phyloP scores from a whole-genome alignment of 2,797 vertebrate genomes.

The Argentina silus region DNA sequence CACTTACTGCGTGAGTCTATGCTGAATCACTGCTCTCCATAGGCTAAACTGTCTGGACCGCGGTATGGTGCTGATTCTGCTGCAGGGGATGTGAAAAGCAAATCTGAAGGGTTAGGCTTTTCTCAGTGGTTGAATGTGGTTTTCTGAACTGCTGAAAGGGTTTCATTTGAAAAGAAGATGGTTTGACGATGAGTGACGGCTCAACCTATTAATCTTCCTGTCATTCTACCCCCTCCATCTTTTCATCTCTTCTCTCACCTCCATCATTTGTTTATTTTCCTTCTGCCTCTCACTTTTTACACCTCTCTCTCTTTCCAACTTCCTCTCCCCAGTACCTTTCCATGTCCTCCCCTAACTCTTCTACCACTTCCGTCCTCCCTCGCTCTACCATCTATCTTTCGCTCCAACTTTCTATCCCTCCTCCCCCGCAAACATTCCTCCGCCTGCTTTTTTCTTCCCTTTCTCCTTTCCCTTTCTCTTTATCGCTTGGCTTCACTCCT shows the following conservation, averaged over 20 bases:
- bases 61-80: neutral
- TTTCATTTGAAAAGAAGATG: neutral
- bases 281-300: no score
- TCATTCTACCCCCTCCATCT: no score
- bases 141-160: neutral
- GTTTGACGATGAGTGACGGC: neutral
- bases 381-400: neutral
- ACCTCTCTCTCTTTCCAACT: neutral
- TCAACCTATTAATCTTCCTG: no score
- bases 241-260: no score
- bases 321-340: neutral
- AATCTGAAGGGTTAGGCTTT: neutral
- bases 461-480: neutral
- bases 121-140: neutral
- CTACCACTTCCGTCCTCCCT: neutral
- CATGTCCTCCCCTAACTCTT: neutral
- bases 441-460: neutral
- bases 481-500: slow-evolving; percentile 53
- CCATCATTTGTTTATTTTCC: no score
- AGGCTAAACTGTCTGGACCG: neutral
- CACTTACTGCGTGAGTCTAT: neutral
- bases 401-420: neutral
- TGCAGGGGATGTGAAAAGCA: no score
- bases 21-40: neutral
- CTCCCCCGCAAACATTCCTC: neutral